These are phyloP conservation scores for Brevipalpus yothersi DNA, from an alignment of 1,140 invertebrate genomes.

Conservation along the genomic window DNA sequence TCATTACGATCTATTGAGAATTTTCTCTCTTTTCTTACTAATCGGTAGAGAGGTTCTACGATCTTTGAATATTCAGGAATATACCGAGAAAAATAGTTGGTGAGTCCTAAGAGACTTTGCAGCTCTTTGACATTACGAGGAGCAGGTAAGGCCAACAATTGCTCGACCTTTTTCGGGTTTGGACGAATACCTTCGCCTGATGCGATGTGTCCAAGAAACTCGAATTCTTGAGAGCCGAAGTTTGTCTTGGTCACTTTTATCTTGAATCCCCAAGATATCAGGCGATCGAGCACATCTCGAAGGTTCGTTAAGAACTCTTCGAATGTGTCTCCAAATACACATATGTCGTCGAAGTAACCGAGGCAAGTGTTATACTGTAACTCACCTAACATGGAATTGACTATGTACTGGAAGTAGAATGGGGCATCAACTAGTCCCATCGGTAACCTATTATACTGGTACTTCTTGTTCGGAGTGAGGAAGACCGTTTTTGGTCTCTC, in stretches of 20 bases:
- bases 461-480: conserved; percentile 6
- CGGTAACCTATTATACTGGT: conserved; percentile 12
- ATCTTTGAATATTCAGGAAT: conserved; percentile 9
- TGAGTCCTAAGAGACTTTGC: neutral
- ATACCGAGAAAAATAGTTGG: neutral
- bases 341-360: conserved; percentile 1
- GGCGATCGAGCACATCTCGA: neutral
- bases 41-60: conserved; percentile 15
- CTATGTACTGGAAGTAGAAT: conserved; percentile 13
- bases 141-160: neutral
- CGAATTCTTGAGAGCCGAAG: neutral
- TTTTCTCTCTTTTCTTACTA: conserved; percentile 11
- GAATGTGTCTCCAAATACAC: conserved; percentile 5
- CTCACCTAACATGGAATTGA: conserved; percentile 9
- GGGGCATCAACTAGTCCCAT: conserved; percentile 13
- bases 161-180: neutral
- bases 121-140: neutral
- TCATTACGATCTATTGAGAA: neutral
- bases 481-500: conserved; percentile 23
- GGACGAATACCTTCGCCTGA: conserved; percentile 11
- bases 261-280: conserved; percentile 7
- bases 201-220: conserved; percentile 15
- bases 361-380: neutral
- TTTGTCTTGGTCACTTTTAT: conserved; percentile 9
- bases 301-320: conserved; percentile 3